phyloP scores from a whole-genome alignment of 2,113 vertebrate species.

The Dromas ardeola region DNA sequence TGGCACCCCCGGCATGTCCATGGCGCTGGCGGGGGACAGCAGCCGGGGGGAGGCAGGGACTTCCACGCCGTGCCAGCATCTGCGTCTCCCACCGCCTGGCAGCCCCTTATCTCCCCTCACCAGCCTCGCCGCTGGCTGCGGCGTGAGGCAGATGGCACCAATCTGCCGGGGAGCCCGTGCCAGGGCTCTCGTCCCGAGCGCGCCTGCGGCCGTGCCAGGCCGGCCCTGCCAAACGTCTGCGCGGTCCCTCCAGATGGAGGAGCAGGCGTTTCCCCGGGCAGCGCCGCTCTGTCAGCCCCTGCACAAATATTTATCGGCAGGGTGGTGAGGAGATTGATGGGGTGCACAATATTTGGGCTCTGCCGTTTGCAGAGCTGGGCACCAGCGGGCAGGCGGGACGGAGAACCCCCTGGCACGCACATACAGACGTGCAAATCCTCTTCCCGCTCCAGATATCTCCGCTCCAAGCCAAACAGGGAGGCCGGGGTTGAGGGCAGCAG shows the following conservation, averaged over 20 bases:
- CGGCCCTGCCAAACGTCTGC: constrained; percentile 23
- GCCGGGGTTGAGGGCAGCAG: accelerated
- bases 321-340: not conserved
- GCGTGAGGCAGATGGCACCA: constrained; percentile 73
- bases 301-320: not conserved
- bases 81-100: constrained; percentile 35
- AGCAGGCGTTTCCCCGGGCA: not conserved
- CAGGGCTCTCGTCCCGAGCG: constrained; percentile 45
- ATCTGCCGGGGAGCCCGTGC: constrained; percentile 62
- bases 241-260: constrained; percentile 26
- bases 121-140: constrained; percentile 19
- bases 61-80: not conserved
- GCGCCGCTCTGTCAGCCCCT: not conserved
- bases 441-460: not conserved
- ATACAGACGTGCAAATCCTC: not conserved
- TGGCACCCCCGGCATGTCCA: not conserved
- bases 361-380: not conserved
- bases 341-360: constrained; percentile 8
- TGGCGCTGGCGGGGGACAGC: not conserved
- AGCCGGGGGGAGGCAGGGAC: not conserved
- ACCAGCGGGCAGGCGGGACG: not conserved
- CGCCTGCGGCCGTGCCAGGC: constrained; percentile 2
- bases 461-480: not conserved
- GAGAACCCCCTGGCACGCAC: not conserved
- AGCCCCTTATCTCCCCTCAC: constrained; percentile 30